Conservation (phyloP, 2,888 invertebrate species). For the Salticus scenicus region DNA sequence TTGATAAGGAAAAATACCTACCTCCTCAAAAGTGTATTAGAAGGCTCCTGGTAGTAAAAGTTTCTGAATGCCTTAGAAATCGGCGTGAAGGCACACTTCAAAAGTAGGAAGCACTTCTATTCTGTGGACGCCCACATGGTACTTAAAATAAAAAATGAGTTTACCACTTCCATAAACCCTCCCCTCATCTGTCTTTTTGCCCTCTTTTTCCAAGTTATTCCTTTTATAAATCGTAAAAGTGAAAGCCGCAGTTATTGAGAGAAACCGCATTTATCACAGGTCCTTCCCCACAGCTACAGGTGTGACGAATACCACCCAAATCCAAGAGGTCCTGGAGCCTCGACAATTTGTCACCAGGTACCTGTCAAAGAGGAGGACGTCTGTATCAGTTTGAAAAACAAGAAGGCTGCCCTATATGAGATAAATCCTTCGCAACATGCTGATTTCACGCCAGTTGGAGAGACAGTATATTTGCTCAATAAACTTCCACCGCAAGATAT, state of each 20-base stretch:
- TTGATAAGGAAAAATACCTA: neutral
- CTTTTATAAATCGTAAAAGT: neutral
- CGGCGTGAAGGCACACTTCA: neutral
- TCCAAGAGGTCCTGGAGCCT: neutral
- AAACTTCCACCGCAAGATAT: neutral
- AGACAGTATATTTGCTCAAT: neutral
- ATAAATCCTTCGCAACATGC: neutral
- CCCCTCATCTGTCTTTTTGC: too few species aligned
- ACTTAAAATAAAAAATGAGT: neutral
- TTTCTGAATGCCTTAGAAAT: neutral
- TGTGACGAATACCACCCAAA: slow-evolving; percentile 8
- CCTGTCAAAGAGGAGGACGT: neutral
- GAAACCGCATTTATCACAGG: neutral
- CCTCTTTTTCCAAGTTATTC: neutral
- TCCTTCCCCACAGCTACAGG: neutral
- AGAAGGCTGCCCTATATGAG: neutral
- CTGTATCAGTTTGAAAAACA: neutral
- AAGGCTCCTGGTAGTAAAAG: neutral
- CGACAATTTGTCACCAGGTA: slow-evolving; percentile 16
- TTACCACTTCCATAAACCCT: neutral
- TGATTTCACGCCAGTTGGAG: neutral
- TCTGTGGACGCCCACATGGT: neutral
- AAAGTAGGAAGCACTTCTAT: neutral
- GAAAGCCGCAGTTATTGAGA: neutral
- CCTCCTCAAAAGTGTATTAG: neutral